Evolutionary conservation across 2,888 invertebrate genomes (phyloP), one percentile per base, ranked within the genome.

Genomic region (Ectemnius lituratus): DNA sequence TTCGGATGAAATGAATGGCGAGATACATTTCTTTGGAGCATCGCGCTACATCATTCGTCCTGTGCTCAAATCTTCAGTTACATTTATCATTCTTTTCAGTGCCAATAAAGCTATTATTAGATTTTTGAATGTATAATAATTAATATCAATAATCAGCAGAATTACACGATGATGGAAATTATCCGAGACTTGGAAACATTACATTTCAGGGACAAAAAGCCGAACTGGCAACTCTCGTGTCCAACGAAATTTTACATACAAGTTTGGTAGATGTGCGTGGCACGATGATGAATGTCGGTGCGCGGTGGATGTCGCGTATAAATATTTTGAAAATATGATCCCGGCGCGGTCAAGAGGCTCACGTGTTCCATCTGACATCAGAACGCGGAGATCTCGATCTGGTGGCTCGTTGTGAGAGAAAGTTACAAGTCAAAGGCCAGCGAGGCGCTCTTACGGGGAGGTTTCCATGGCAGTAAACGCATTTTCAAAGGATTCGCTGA

Each of bases 391-490:
- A 70, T 71, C 73, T 63, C 69, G 68, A 67, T 77, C 67, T 27
- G 59, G 60, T 69, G 73, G 78, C 37, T 37, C 37, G 37, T 11
- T 70, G 65, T 67, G 60, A 20, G 76, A 70, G 80, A 80, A 78
- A 81, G 80, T 80, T 68, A 64, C 78, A 62, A 75, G 81, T 81
- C 81, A 80, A 76, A 81, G 80, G 74, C 65, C 78, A 76, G 56
- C 23, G 46, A 60, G 67, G 67, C 23, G 61, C 73, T 70, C 66
- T 67, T 76, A 69, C 69, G 64, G 66, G 79, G 69, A 68, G 63
- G 76, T 76, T 75, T 67, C 56, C 67, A 66, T 61, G 65, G 75
- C 69, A 49, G 23, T n/a, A 58, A 73, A 58, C 70, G 67, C 72
- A 74, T 77, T 81, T 83, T 71, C 73, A 73, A 71, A 73, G 74